Evolutionary conservation across 2,888 invertebrate species (phyloP).

Genomic region (Zeuzera pyrina): DNA sequence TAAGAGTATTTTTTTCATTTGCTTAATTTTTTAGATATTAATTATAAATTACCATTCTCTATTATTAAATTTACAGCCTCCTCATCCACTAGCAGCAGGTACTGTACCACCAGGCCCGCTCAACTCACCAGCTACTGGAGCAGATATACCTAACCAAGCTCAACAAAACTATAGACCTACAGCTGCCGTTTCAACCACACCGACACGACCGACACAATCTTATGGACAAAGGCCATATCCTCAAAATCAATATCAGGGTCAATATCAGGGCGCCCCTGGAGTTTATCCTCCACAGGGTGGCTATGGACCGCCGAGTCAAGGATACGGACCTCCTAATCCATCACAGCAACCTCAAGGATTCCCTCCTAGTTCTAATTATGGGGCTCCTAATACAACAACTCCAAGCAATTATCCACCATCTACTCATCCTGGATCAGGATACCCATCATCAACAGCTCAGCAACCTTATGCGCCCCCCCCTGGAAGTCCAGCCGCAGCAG

Average conservation of each 20-base stretch:
- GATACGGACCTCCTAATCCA: slow-evolving; percentile 76
- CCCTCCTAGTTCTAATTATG: slow-evolving; percentile 76
- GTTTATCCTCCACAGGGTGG: slow-evolving; percentile 79
- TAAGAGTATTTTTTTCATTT: slow-evolving; percentile 72
- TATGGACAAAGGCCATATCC: slow-evolving; percentile 79
- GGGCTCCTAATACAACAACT: slow-evolving; percentile 74
- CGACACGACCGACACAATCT: slow-evolving; percentile 77
- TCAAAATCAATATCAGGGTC: slow-evolving; percentile 77
- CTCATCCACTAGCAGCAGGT: slow-evolving; percentile 71
- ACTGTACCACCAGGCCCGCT: slow-evolving; percentile 54
- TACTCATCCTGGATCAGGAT: slow-evolving; percentile 58
- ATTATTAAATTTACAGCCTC: slow-evolving; percentile 64
- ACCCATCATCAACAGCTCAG: slow-evolving; percentile 58
- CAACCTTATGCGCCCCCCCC: slow-evolving; percentile 66
- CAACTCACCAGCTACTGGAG: slow-evolving; percentile 47
- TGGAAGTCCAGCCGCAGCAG: slow-evolving; percentile 54
- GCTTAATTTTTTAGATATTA: too few species aligned
- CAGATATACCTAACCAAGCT: slow-evolving; percentile 51
- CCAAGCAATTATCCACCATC: slow-evolving; percentile 73
- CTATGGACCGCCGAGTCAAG: slow-evolving; percentile 78
- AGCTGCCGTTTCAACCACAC: slow-evolving; percentile 64
- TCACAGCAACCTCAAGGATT: slow-evolving; percentile 77
- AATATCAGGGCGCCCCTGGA: slow-evolving; percentile 70
- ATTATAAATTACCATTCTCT: too few species aligned
- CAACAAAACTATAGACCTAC: slow-evolving; percentile 66